Evolutionary conservation across 2,797 vertebrate species (phyloP).

Genomic region (Spinus pinus): DNA sequence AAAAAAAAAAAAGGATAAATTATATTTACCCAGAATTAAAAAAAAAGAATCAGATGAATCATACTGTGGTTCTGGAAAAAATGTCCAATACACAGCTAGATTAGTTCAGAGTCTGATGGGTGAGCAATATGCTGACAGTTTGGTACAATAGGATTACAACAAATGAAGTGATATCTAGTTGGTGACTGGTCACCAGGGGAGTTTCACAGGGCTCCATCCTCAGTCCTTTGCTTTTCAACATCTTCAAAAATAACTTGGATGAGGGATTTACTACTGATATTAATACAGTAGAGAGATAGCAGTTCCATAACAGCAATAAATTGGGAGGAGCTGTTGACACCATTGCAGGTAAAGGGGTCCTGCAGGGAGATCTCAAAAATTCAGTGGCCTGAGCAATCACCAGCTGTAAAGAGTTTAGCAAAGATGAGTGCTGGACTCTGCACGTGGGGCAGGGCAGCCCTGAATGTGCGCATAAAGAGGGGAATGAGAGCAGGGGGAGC

Average conservation of each 20-base stretch:
- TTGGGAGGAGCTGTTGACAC: not conserved
- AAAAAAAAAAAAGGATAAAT: not conserved
- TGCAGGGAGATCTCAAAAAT: not conserved
- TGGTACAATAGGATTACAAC: not conserved
- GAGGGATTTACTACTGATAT: not conserved
- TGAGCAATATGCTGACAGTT: not conserved
- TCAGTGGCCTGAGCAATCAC: not conserved
- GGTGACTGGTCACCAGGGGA: not conserved
- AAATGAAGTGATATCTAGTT: fast-evolving
- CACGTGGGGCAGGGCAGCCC: not conserved
- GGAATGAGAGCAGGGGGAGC: no score
- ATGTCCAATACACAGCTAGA: not conserved
- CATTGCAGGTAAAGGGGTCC: not conserved
- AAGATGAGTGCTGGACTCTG: fast-evolving
- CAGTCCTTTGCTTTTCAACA: not conserved
- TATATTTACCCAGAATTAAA: not conserved
- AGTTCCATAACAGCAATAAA: not conserved
- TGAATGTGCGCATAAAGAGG: no score
- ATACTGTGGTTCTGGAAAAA: not conserved
- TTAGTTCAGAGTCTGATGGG: not conserved
- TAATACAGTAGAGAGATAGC: not conserved
- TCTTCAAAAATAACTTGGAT: not conserved
- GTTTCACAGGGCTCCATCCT: not conserved
- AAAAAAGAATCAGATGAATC: fast-evolving
- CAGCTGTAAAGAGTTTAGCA: not conserved